These are phyloP conservation scores for Hydrolagus affinis DNA, from an alignment of 2,113 vertebrate species.

Conservation along the genomic window DNA sequence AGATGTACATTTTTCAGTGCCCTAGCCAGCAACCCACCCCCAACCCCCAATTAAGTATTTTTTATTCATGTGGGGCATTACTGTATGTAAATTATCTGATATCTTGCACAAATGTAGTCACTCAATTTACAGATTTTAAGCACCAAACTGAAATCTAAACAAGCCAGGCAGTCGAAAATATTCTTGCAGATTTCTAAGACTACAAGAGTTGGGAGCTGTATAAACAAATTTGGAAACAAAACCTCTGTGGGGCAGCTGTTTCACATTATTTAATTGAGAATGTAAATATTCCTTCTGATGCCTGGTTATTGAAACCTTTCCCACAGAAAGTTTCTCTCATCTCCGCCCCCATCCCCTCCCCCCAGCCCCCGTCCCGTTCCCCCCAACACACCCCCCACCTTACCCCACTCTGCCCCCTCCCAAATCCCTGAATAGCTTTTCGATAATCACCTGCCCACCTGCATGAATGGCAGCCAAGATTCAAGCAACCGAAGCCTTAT, in stretches of 20 bases:
- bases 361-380: no score
- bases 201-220: no score
- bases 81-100: no score
- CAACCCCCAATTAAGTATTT: no score
- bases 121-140: neutral
- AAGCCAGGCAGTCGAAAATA: neutral
- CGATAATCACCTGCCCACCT: slow-evolving; percentile 1
- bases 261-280: slow-evolving; percentile 16
- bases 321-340: neutral
- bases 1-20: no score
- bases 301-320: neutral
- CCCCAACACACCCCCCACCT: no score
- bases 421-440: neutral
- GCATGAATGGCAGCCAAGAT: neutral
- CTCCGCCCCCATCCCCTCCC: no score
- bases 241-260: slow-evolving; percentile 2
- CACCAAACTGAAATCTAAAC: neutral
- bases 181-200: neutral
- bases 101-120: no score
- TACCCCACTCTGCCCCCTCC: no score
- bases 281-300: slow-evolving; percentile 14
- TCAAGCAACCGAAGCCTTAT: neutral
- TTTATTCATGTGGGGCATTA: no score
- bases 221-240: neutral
- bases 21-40: no score